Evolutionary conservation across 2,113 vertebrate genomes (phyloP), one percentile per base, ranked within the genome.

Genomic region (Microcebus griseorufus): DNA sequence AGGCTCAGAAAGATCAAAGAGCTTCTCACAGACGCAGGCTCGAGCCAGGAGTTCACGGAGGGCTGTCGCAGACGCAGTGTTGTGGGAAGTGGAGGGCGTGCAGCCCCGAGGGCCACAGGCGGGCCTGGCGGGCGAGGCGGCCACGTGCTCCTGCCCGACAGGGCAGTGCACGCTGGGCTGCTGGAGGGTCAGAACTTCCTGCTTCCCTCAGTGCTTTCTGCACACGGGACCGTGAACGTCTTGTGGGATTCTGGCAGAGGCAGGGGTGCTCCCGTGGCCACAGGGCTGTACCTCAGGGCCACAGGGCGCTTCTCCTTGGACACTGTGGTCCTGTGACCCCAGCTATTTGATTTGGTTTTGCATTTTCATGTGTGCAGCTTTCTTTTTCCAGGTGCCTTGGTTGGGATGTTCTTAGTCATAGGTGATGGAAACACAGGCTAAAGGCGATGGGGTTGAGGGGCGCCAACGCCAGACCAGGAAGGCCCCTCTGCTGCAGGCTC

Each of bases 361-460:
- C 7, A 23, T 48, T 23, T 45, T 11, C 0, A 34, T 1, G 9
- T 1, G 0, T 14, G 2, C 0, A 10, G 14, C 42, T 22, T 6
- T 37, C 11, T 6, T 32, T 69, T 8, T 9, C 37, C 27, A 3
- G 69, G 64, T 0, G 6, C 0, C 0, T 14, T 8, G n/a, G 10
- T 58, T 9, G 1, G 62, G 1, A 2, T 25, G 0, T 16, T 20
- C 20, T 14, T 11, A n/a, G 45, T 2, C 9, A 2, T 1, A 18
- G 65, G n/a, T 51, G 6, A 0, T 29, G 5, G 39, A 25, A n/a
- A 17, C 78, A 67, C 55, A 10, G 32, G 69, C 27, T 20, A 11
- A 2, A 17, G 37, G 16, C 18, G 25, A 7, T 1, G 5, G 37
- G 72, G 45, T 8, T 0, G 64, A 6, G 34, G 64, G 4, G 23